Percentiles rank a stretch among this genome's conserved stretches.
phyloP scores from a whole-genome alignment of 92 coral and sea anemone genomes.

The Desmophyllum pertusum region DNA sequence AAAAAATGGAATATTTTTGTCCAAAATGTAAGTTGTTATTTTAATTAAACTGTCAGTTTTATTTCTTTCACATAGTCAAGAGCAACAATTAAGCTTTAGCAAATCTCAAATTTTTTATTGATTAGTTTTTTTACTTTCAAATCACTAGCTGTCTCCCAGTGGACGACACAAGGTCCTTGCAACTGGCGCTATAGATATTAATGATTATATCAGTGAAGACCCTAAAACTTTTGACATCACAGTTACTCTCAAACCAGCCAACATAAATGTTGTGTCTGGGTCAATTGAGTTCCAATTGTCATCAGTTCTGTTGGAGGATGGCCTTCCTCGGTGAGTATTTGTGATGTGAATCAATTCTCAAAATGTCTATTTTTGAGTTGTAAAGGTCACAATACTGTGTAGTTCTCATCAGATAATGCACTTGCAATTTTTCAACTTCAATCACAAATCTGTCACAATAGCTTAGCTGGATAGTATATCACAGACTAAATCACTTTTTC shows the following conservation, averaged over 20 bases:
- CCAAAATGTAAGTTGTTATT: background rate
- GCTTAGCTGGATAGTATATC: no score
- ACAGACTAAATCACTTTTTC: no score
- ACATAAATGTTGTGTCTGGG: conserved; percentile 5
- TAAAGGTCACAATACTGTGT: no score
- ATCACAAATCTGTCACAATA: no score
- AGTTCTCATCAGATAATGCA: no score
- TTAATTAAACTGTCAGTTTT: background rate
- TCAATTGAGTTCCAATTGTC: background rate
- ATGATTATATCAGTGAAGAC: conserved; percentile 2
- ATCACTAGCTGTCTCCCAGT: background rate
- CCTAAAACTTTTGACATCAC: background rate
- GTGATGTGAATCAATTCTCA: no score
- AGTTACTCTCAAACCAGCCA: conserved; percentile 12
- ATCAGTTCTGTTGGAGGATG: conserved; percentile 14
- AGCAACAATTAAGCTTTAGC: no score
- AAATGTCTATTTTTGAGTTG: no score
- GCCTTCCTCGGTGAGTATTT: conserved; percentile 11
- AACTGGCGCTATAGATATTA: background rate
- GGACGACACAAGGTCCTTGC: conserved; percentile 11
- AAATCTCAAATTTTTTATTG: background rate
- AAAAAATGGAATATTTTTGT: background rate
- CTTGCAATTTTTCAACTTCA: no score
- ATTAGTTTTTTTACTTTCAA: background rate
- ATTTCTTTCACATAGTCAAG: no score